These are phyloP conservation scores for Hoplostethus atlanticus DNA, from an alignment of 2,797 vertebrate genomes.

Conservation along the genomic window DNA sequence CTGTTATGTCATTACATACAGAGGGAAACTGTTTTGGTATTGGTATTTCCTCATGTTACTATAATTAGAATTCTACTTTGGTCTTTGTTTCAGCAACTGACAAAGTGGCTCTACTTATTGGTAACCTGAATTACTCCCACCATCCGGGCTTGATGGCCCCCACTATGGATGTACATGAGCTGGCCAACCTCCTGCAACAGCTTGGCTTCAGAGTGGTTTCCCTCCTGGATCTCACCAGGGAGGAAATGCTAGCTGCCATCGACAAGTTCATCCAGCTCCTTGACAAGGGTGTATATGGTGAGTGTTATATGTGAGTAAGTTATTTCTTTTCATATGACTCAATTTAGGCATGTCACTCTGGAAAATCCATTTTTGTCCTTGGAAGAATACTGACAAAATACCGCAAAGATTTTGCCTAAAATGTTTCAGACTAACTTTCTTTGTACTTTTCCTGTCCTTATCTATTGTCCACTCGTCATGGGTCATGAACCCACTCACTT, in stretches of 20 bases:
- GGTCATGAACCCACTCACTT: constrained; percentile 18
- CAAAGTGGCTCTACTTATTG: constrained; percentile 91
- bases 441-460: not conserved
- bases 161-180: constrained; percentile 88
- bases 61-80: constrained; percentile 20
- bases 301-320: constrained; percentile 36
- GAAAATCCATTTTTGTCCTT: not conserved
- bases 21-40: not conserved
- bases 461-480: constrained; percentile 20
- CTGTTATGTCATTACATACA: not conserved
- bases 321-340: not conserved
- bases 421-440: constrained; percentile 7
- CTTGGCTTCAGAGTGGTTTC: constrained; percentile 91
- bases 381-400: constrained; percentile 7
- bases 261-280: constrained; percentile 88
- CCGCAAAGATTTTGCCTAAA: not conserved
- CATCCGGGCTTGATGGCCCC: constrained; percentile 90
- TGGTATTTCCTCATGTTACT: constrained; percentile 6
- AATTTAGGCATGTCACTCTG: not conserved
- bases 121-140: constrained; percentile 88
- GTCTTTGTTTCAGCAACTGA: constrained; percentile 83
- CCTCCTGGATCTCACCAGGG: constrained; percentile 88
- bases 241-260: constrained; percentile 87
- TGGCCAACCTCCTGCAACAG: constrained; percentile 86
- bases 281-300: constrained; percentile 89